Base-by-base conservation (phyloP, 2,797 vertebrate genomes). In the Galaxias olidus region DNA sequence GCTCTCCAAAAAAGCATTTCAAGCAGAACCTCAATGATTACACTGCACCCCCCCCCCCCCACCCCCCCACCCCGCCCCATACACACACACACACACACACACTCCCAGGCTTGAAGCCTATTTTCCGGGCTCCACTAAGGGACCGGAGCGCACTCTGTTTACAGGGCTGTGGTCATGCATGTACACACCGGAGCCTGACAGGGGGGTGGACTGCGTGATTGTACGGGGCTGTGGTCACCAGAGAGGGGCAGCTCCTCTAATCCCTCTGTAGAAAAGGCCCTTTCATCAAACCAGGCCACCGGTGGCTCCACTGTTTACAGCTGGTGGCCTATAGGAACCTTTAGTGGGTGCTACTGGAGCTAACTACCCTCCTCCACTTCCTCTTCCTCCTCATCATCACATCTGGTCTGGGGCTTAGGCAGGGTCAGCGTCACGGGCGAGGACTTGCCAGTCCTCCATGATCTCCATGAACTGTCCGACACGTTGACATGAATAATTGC, bases 21-120 rank as follows among this genome's bases (percentile, higher is more conserved):
- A 81, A 83, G 84, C 83, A 72, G 87, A 83, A 86, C 75, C 76
- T 69, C 72, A 67, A 81, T 86, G 83, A 89, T 87, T 84, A 80
- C 73, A 71, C 61, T 60, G 58, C 62, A 72, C 60, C 60, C 69
- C 66, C 42, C 56, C 17, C 69, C 52, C 15, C 49, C 63, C 46
- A 1, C 50, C 67, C 61, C 71, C 68, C 66, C 61, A 6, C 30
- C 30, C 30, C 30, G 30, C n/a, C n/a, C n/a, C n/a, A n/a, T n/a
- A n/a, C n/a, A n/a, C 64, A 72, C 48, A 4, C 13, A 12, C 48
- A 13, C 48, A 12, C 46, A 49, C 47, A 40, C 60, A 10, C n/a
- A 64, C 12, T 40, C 48, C 48, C 48, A 48, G 30, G 20, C 50
- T 9, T 43, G 19, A 54, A 11, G 74, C 69, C 73, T 15, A 74